These are phyloP conservation scores for Antitype chi DNA, from an alignment of 2,888 invertebrate species.

Conservation along the genomic window DNA sequence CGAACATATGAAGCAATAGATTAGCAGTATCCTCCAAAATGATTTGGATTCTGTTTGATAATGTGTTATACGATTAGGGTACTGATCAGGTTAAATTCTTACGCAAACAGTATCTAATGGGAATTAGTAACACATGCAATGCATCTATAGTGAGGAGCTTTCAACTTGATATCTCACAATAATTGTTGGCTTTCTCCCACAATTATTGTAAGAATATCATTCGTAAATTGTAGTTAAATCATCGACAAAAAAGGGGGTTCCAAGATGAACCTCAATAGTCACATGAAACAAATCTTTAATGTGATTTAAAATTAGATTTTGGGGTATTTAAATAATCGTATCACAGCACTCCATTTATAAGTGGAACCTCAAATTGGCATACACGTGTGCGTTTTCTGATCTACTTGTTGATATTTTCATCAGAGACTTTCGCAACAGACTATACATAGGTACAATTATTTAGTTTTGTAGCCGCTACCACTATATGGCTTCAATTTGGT, in stretches of 20 bases:
- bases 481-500: neutral
- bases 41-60: too few species aligned
- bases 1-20: too few species aligned
- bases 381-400: neutral
- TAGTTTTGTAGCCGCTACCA: neutral
- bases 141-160: neutral
- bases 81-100: neutral
- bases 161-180: neutral
- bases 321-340: neutral
- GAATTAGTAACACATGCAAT: neutral
- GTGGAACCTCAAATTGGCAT: neutral
- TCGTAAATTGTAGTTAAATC: neutral
- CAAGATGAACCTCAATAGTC: neutral
- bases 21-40: too few species aligned
- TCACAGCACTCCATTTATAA: neutral
- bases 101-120: neutral
- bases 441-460: constrained; percentile 12
- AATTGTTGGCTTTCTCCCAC: neutral
- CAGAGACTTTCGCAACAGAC: neutral
- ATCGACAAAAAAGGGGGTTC: neutral
- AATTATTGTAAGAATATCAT: neutral
- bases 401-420: neutral
- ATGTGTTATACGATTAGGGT: too few species aligned
- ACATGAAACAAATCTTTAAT: neutral
- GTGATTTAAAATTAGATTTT: neutral